Base-by-base conservation (phyloP, 2,888 invertebrate genomes). In the Tachina fera region DNA sequence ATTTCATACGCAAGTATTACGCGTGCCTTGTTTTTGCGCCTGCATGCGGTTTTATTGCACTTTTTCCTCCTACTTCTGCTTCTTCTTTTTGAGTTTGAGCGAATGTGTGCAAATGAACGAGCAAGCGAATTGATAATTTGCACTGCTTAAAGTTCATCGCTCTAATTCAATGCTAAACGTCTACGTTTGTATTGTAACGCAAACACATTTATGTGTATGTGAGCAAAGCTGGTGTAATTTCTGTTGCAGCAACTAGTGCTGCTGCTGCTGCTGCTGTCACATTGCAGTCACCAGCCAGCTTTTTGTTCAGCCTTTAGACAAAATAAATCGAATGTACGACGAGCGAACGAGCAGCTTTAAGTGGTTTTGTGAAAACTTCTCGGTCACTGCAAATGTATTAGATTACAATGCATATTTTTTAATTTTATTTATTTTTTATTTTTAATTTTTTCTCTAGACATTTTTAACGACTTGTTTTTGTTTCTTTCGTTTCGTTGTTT, bases 91-190 rank as follows among this genome's bases (percentile, higher is more conserved):
- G 39, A 39, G n/a, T 56, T 70, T 72, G 84, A 87, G 76, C 86
- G 22, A 60, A 19, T 77, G 51, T 70, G 51, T 53, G 61, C 63
- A 39, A 41, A 61, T 41, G n/a, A 70, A 43, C 60, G n/a, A 53
- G 13, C 68, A 13, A 68, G 47, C 58, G 45, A 79, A 87, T 67
- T 83, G 83, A 68, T 67, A 81, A 76, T 83, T 78, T 81, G 84
- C 70, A 81, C 80, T 87, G 87, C 87, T 84, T 79, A 83, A 89
- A 91, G 91, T 91, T 91, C 91, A 91, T 91, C 90, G 91, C 91
- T 90, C 91, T 89, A 91, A 91, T 91, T 91, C 91, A 91, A 91
- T 91, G 91, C 88, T 88, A 88, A 87, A 84, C 56, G 70, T 16
- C 16, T 58, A 58, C 77, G 49, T 56, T 31, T 63, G 61, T 63